Evolutionary conservation across 2,113 vertebrate genomes (phyloP), one percentile per base, ranked within the genome.

Genomic region (Lophochroa leadbeateri): DNA sequence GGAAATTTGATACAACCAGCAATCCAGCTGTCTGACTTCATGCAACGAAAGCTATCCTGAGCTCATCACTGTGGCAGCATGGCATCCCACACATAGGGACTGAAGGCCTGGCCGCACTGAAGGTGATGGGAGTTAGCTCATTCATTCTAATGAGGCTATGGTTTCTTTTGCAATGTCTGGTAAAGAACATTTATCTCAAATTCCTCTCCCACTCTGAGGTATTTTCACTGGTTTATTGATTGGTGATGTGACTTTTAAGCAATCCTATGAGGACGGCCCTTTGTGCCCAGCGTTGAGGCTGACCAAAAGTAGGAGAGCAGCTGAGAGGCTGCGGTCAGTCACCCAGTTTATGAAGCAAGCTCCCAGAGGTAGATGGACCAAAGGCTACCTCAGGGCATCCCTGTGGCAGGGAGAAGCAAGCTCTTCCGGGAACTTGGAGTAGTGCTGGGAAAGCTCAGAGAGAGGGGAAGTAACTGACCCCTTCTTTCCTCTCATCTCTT

Each of bases 161-260:
- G 67, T 87, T 96, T 87, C 83, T 96, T 88, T 88, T 82, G 77
- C 41, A 96, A 89, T 53, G 41, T 69, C 84, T 89, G 70, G 64
- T 94, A 86, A 89, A 88, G 72, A 91, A 86, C 44, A 49, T 90
- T 94, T 91, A 95, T 96, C 90, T 90, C 88, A 58, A 33, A 88
- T 96, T 96, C 78, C 67, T 92, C 74, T 87, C 74, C 88, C 65
- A 84, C 57, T 33, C 86, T 43, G 53, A 82, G 61, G 70, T 94
- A 94, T 96, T 96, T 92, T 92, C 93, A 88, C 72, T 69, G 37
- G 41, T 94, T 79, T 87, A 94, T 89, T 95, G 81, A 83, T 93
- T 61, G 41, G 11, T 94, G 77, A 92, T 13, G 83, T 67, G 79
- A 95, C 63, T 85, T 93, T 72, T 67, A 91, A 92, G 86, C 91